Percentiles rank a stretch among this genome's conserved stretches.
phyloP scores from a whole-genome alignment of 2,888 invertebrate genomes.

The Eupithecia centaureata region DNA sequence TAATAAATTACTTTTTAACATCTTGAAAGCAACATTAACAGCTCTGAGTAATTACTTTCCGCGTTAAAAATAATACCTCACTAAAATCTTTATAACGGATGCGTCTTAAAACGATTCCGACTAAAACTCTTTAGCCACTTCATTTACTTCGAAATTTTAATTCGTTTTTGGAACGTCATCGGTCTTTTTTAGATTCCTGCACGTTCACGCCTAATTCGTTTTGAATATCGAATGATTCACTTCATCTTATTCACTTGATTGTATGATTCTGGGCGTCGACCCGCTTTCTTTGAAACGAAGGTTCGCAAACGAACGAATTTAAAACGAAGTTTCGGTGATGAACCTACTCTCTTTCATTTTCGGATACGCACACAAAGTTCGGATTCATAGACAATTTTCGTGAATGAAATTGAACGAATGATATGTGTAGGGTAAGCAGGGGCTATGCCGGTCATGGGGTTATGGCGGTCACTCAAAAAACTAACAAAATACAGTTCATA shows the following conservation, averaged over 20 bases:
- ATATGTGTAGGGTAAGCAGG: too few species aligned
- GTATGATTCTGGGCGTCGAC: too few species aligned
- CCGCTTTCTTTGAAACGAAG: too few species aligned
- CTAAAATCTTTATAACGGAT: slow-evolving; percentile 40
- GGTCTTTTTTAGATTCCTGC: slow-evolving; percentile 45
- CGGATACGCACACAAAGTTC: too few species aligned
- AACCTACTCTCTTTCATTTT: too few species aligned
- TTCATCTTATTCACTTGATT: slow-evolving; percentile 55
- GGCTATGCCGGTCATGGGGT: too few species aligned
- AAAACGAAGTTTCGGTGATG: too few species aligned
- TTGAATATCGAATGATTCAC: slow-evolving; percentile 65
- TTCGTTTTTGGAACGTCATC: slow-evolving; percentile 34
- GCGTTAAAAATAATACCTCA: slow-evolving; percentile 48
- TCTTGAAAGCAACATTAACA: slow-evolving; percentile 49
- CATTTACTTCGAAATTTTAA: slow-evolving; percentile 59
- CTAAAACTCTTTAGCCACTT: slow-evolving; percentile 64
- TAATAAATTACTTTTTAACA: slow-evolving; percentile 51
- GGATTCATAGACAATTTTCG: too few species aligned
- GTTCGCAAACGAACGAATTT: too few species aligned
- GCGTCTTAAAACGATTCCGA: slow-evolving; percentile 56
- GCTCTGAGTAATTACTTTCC: slow-evolving; percentile 44
- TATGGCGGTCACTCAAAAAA: too few species aligned
- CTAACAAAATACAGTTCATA: too few species aligned
- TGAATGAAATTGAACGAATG: too few species aligned
- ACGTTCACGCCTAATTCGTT: slow-evolving; percentile 58